Percentiles rank a stretch among this genome's conserved stretches.
Conservation (phyloP, 2,888 invertebrate species). For the Sepiola atlantica region DNA sequence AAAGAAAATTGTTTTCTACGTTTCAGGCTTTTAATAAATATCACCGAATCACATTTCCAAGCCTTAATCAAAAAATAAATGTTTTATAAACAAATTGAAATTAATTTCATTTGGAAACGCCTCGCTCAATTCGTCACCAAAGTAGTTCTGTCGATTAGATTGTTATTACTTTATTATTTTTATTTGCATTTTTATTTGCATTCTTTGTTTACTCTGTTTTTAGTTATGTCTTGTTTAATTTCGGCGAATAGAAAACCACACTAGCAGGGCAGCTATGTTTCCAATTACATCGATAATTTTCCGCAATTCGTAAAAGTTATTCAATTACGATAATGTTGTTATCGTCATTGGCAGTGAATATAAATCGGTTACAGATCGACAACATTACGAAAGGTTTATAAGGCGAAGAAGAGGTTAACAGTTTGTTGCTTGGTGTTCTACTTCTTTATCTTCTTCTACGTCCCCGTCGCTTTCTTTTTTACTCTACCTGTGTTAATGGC, state of each 20-base stretch:
- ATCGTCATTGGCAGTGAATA: slow-evolving; percentile 18
- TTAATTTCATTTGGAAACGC: background rate
- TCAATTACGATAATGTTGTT: background rate
- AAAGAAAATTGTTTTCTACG: background rate
- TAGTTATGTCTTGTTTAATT: background rate
- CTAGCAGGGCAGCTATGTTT: background rate
- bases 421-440: background rate
- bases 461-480: background rate
- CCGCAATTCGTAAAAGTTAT: background rate
- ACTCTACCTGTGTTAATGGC: background rate
- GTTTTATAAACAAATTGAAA: slow-evolving; percentile 32
- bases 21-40: background rate
- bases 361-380: background rate
- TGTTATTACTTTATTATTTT: background rate
- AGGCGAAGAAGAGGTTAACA: background rate
- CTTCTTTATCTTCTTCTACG: background rate
- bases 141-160: background rate
- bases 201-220: background rate
- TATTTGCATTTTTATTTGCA: no score
- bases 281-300: slow-evolving; percentile 6
- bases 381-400: slow-evolving; percentile 9
- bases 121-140: background rate
- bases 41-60: background rate
- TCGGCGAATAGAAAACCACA: background rate
- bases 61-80: background rate